Evolutionary conservation across 53 echinoderm and acorn worm species (phyloP).

Genomic region (Holothuria scabra): DNA sequence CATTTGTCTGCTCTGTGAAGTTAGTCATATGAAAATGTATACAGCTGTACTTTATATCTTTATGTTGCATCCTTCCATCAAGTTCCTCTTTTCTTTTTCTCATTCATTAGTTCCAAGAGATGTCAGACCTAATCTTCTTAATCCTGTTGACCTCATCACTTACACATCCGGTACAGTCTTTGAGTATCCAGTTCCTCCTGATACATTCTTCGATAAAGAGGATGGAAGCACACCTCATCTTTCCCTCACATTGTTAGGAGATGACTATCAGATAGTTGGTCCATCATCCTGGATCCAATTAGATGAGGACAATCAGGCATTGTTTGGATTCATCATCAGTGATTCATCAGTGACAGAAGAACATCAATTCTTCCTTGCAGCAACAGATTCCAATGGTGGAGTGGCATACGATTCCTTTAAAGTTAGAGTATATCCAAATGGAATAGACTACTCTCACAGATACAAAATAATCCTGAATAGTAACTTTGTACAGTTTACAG

Average conservation of each 20-base stretch:
- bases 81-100: too few species aligned
- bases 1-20: too few species aligned
- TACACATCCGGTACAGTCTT: conserved; percentile 57
- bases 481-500: conserved; percentile 52
- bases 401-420: conserved; percentile 69
- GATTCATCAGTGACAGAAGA: background rate
- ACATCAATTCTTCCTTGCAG: conserved; percentile 58
- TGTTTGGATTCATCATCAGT: conserved; percentile 63
- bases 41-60: too few species aligned
- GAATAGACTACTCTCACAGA: conserved; percentile 53
- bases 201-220: conserved; percentile 70
- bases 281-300: conserved; percentile 66
- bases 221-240: conserved; percentile 74
- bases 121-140: conserved; percentile 45
- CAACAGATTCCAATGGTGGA: conserved; percentile 62
- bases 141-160: conserved; percentile 63
- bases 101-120: background rate
- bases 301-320: conserved; percentile 34
- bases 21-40: too few species aligned
- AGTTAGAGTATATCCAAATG: conserved; percentile 42
- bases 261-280: conserved; percentile 43
- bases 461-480: conserved; percentile 56
- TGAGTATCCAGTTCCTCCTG: conserved; percentile 59
- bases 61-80: too few species aligned
- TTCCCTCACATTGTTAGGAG: conserved; percentile 43